phyloP scores from a whole-genome alignment of 1,140 invertebrate species.

The Achatina immaculata region DNA sequence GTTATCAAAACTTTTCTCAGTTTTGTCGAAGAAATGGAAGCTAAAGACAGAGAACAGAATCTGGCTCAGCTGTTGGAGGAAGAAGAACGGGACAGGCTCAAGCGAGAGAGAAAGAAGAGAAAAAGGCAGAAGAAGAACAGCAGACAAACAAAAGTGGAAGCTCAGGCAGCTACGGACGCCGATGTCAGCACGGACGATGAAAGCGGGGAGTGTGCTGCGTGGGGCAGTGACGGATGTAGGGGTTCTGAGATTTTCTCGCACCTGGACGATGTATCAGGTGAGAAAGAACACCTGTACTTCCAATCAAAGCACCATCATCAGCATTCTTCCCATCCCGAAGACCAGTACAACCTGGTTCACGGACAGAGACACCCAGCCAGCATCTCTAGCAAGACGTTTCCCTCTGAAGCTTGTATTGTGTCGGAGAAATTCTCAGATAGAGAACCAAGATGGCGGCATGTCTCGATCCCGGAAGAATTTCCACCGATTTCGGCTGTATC shows the following conservation, averaged over 20 bases:
- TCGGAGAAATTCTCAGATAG: neutral
- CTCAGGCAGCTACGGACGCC: too few relatives aligned
- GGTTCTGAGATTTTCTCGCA: neutral
- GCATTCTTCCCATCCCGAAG: too few relatives aligned
- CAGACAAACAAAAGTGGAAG: neutral
- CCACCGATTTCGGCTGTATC: constrained; percentile 7
- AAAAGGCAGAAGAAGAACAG: constrained; percentile 10
- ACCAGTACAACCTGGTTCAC: neutral
- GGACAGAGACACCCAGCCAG: neutral
- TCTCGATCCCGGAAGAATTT: neutral
- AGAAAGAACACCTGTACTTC: neutral
- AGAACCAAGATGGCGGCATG: neutral
- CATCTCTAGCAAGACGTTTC: neutral
- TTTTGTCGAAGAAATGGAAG: constrained; percentile 13
- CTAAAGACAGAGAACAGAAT: constrained; percentile 26
- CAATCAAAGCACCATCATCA: neutral
- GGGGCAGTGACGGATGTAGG: neutral
- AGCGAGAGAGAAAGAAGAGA: constrained; percentile 20
- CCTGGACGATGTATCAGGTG: neutral
- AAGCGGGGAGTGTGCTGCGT: neutral
- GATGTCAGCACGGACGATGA: constrained; percentile 16
- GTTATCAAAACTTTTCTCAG: neutral
- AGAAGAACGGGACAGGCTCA: constrained; percentile 14
- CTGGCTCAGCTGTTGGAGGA: constrained; percentile 22
- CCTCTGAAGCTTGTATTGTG: neutral